Evolutionary conservation across 2,797 vertebrate species (phyloP), one percentile per base, ranked within the genome.

Genomic region (Sebastiscus tertius): DNA sequence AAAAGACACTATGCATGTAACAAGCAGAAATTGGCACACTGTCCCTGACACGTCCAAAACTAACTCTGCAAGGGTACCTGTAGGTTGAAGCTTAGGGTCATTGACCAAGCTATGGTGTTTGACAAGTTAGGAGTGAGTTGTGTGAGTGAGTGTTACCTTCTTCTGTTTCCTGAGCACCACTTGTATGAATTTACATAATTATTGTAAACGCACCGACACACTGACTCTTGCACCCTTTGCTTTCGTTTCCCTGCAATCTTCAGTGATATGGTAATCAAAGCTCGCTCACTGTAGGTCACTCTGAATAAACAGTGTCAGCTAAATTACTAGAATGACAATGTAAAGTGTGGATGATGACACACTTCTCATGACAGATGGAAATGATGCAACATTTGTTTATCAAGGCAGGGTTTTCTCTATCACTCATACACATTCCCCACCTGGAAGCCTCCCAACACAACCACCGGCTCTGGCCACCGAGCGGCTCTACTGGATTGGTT

Each of bases 301-400:
- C 75, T 56, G 66, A 75, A 75, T 73, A 56, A 73, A 73, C 63
- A 42, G 62, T 77, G 85, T 80, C 85, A 56, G 74, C 70, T 84
- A 26, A 78, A 72, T 84, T 76, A 62, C 59, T 33, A 9, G 70
- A 76, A 87, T 59, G 72, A 82, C 68, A 84, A 77, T 75, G 70
- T 60, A 80, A 89, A 70, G 65, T 84, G 83, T 58, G 61, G 81
- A 88, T 34, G 79, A 56, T 72, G 79, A 79, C 82, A 59, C 34
- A 39, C 31, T 68, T 55, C 27, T 29, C 27, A 29, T 75, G 77
- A 77, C 82, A 81, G 72, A 81, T 75, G 79, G 82, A 81, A 75
- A 33, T 75, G 59, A 65, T 52, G 69, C 72, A 85, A 77, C 66
- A 70, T 77, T 86, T 79, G 72, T 74, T 80, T 76, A 67, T 68